A percentile compares a stretch with the other conserved stretches of the same genome.
Conservation (phyloP, 1,140 invertebrate species). For the Zaprionus kolodkinae region DNA sequence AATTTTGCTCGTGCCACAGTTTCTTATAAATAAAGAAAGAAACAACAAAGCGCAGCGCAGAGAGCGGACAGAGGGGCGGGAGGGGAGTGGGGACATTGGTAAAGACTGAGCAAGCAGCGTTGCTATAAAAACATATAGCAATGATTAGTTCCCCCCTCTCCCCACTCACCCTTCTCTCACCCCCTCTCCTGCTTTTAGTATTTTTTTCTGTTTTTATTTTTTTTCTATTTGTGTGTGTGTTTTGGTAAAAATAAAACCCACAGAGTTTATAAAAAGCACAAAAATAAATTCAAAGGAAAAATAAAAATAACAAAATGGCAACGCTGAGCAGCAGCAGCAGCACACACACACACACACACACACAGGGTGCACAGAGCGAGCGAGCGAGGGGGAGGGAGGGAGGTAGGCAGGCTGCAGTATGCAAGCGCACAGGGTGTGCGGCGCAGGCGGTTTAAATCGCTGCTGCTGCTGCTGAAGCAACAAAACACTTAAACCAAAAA, state of each 20-base stretch:
- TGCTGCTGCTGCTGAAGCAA: constrained; percentile 39
- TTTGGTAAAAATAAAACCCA: constrained; percentile 73
- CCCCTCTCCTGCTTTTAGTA: constrained; percentile 4
- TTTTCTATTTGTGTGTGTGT: constrained; percentile 34
- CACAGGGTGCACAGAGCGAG: constrained; percentile 1
- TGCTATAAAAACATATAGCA: constrained; percentile 56
- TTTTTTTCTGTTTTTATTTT: constrained; percentile 14
- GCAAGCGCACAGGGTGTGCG: neutral
- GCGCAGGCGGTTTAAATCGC: neutral
- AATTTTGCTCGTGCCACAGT: constrained; percentile 68
- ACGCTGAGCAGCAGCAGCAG: constrained; percentile 22
- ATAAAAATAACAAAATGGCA: constrained; percentile 75
- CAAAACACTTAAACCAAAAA: constrained; percentile 46
- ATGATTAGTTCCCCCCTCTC: constrained; percentile 44
- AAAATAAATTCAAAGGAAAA: constrained; percentile 80
- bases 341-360: neutral
- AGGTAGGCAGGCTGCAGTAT: too few relatives aligned
- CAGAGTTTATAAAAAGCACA: constrained; percentile 80
- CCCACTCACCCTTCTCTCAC: neutral
- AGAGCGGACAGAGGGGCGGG: neutral
- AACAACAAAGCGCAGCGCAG: constrained; percentile 34
- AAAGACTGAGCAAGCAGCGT: constrained; percentile 14
- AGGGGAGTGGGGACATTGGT: neutral
- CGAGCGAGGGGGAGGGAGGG: neutral
- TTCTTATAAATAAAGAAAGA: constrained; percentile 50